phyloP scores from a whole-genome alignment of 2,888 invertebrate genomes.

The Sabellastarte sp. region DNA sequence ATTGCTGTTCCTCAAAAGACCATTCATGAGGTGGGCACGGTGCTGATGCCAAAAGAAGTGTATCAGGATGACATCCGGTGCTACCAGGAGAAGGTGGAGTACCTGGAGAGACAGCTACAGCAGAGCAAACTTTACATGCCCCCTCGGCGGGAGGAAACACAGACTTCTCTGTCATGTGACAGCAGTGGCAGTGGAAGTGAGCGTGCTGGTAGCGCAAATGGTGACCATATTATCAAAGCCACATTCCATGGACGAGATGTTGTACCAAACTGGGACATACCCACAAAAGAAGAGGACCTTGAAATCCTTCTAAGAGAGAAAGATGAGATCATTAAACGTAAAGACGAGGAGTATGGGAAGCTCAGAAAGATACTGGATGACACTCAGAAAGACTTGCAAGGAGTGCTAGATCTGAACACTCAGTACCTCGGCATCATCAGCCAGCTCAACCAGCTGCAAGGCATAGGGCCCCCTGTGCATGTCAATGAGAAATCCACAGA shows the following conservation, averaged over 20 bases:
- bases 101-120: constrained; percentile 9
- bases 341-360: constrained; percentile 25
- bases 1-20: background rate
- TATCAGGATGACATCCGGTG: constrained; percentile 17
- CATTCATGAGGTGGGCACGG: constrained; percentile 13
- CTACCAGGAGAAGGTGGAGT: constrained; percentile 14
- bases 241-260: background rate
- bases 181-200: background rate
- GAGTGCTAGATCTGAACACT: constrained; percentile 25
- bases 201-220: background rate
- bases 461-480: background rate
- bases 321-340: constrained; percentile 14
- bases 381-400: constrained; percentile 22
- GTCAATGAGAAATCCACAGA: background rate
- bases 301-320: constrained; percentile 7
- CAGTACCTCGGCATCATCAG: constrained; percentile 25
- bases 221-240: background rate
- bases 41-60: constrained; percentile 15
- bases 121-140: background rate
- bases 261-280: constrained; percentile 9
- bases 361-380: constrained; percentile 20
- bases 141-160: background rate
- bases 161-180: background rate
- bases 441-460: constrained; percentile 22
- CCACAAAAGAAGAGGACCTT: constrained; percentile 7